phyloP scores from a whole-genome alignment of 1,140 invertebrate species.

The Thaumetopoea pityocampa region DNA sequence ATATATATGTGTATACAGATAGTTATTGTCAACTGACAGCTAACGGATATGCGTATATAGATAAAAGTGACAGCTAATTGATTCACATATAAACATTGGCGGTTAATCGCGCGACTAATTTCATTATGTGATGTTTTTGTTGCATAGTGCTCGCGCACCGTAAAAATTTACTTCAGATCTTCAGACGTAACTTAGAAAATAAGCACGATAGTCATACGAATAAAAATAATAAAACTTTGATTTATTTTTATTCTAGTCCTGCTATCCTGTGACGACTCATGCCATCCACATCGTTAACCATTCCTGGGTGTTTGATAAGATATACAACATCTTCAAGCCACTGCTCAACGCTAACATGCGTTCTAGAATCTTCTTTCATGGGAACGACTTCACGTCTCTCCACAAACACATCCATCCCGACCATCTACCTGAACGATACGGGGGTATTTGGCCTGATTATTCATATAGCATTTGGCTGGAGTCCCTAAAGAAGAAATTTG shows the following conservation, averaged over 20 bases:
- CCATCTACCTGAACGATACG: conserved; percentile 83
- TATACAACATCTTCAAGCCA: conserved; percentile 86
- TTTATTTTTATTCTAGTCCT: conserved; percentile 72
- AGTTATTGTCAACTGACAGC: no score
- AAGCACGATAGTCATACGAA: background rate
- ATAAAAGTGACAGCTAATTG: no score
- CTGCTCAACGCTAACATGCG: conserved; percentile 82
- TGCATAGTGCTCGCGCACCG: no score
- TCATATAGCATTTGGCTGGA: conserved; percentile 85
- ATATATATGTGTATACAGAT: no score
- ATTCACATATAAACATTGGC: no score
- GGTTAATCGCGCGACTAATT: no score
- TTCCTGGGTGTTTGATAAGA: conserved; percentile 87
- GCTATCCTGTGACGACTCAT: conserved; percentile 84
- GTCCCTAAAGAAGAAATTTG: conserved; percentile 74
- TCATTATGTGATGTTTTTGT: no score
- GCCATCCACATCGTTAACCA: conserved; percentile 87
- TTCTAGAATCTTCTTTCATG: conserved; percentile 85
- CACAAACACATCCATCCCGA: conserved; percentile 84
- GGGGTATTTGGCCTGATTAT: conserved; percentile 83
- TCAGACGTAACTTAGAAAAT: no score
- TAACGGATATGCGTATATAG: no score
- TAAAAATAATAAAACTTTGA: background rate
- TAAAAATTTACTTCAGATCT: no score
- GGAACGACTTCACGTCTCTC: conserved; percentile 83